Conservation (phyloP, 1,140 invertebrate genomes). For the Pseudomyrmex pallidus region DNA sequence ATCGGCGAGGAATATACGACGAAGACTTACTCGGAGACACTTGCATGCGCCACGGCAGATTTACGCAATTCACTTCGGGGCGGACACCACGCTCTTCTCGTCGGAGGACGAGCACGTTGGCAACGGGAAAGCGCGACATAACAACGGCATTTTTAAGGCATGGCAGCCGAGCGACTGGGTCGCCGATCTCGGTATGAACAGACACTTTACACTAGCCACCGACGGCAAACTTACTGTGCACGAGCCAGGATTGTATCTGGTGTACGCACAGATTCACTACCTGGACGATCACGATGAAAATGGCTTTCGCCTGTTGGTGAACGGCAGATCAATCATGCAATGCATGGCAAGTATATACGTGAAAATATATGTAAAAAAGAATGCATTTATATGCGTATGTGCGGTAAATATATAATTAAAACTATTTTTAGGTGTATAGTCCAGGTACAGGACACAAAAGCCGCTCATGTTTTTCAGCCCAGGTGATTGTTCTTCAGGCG, state of each 20-base stretch:
- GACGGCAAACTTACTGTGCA: constrained; percentile 86
- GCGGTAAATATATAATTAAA: constrained; percentile 5
- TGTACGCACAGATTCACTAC: constrained; percentile 90
- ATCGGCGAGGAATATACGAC: neutral
- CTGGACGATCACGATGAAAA: constrained; percentile 88
- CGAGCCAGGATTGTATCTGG: constrained; percentile 87
- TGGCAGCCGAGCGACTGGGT: constrained; percentile 86
- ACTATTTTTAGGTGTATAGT: constrained; percentile 77
- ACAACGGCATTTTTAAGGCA: constrained; percentile 83
- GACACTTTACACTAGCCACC: constrained; percentile 78
- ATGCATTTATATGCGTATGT: neutral
- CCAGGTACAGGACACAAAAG: constrained; percentile 76
- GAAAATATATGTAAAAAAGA: neutral
- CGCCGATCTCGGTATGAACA: constrained; percentile 78
- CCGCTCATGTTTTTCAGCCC: constrained; percentile 90
- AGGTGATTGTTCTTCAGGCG: constrained; percentile 87
- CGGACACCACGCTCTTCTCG: constrained; percentile 74
- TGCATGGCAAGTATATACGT: constrained; percentile 83
- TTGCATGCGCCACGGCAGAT: constrained; percentile 70
- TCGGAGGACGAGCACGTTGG: constrained; percentile 78
- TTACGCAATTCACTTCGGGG: constrained; percentile 79
- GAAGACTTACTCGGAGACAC: constrained; percentile 70
- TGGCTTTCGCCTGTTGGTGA: constrained; percentile 87
- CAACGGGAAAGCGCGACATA: constrained; percentile 85
- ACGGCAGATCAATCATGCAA: constrained; percentile 86